Percentiles rank a stretch among this genome's conserved stretches.
Evolutionary conservation across 1,140 invertebrate species (phyloP).

Genomic region (Copidosoma floridanum): DNA sequence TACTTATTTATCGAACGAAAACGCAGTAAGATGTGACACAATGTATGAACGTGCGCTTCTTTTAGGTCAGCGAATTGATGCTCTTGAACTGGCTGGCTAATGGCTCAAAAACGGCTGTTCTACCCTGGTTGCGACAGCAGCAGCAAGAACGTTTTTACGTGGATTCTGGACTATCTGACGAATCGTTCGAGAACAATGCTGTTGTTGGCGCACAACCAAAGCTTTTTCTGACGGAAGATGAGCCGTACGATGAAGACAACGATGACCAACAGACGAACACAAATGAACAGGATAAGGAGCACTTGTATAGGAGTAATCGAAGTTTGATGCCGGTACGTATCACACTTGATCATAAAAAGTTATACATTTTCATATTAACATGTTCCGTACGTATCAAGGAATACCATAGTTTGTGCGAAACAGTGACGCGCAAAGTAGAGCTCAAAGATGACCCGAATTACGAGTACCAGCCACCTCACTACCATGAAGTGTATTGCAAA

Average conservation of each 20-base stretch:
- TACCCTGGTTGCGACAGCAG: not conserved
- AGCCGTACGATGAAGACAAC: not conserved
- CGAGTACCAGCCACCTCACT: conserved; percentile 53
- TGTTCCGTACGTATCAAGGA: conserved; percentile 47
- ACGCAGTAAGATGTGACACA: no score
- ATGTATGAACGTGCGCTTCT: no score
- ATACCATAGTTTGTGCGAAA: conserved; percentile 52
- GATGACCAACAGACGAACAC: no score
- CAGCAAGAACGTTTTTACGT: no score
- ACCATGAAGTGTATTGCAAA: conserved; percentile 51
- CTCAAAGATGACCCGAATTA: conserved; percentile 43
- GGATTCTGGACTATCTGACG: no score
- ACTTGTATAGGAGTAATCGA: conserved; percentile 28
- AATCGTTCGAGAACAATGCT: no score
- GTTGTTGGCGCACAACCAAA: no score
- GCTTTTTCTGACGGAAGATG: not conserved
- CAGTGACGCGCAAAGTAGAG: conserved; percentile 41
- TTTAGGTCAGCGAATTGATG: conserved; percentile 26
- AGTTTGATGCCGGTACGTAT: conserved; percentile 34
- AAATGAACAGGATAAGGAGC: not conserved
- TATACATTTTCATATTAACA: not conserved
- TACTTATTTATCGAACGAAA: no score
- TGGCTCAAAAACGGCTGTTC: not conserved
- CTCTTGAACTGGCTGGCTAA: not conserved
- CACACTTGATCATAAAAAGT: not conserved